Evolutionary conservation across 2,797 vertebrate genomes (phyloP).

Genomic region (Pelochelys cantorii): DNA sequence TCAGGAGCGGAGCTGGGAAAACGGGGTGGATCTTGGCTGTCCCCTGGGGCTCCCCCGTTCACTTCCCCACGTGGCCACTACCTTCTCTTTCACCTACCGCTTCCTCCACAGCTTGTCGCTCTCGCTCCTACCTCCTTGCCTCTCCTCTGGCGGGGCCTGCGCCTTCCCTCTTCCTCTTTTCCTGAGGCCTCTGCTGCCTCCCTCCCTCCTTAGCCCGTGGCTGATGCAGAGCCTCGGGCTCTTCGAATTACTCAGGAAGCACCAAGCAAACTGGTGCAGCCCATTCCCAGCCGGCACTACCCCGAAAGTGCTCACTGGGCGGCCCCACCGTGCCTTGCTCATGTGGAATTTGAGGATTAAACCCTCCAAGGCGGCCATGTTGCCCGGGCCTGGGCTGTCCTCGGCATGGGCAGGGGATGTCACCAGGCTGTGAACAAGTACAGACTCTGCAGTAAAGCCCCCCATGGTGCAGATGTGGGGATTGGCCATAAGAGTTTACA

Average conservation of each 20-base stretch:
- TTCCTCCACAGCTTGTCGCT: background rate
- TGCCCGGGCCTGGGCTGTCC: no score
- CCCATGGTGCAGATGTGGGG: background rate
- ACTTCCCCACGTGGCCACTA: background rate
- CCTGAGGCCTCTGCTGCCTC: no score
- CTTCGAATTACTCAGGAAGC: background rate
- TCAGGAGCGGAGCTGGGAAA: background rate
- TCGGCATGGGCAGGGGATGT: background rate
- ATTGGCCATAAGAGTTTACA: background rate
- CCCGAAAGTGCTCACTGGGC: background rate
- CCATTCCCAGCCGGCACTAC: background rate
- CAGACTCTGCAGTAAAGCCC: background rate
- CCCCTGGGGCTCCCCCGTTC: background rate
- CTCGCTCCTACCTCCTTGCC: background rate
- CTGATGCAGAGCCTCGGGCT: background rate
- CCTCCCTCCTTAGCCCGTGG: background rate
- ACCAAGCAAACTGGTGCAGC: background rate
- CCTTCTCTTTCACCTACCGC: background rate
- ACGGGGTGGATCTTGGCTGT: background rate
- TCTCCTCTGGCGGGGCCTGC: background rate
- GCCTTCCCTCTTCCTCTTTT: background rate
- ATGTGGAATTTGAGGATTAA: background rate
- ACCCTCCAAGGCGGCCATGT: no score
- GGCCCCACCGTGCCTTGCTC: background rate
- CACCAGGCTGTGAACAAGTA: background rate